Evolutionary conservation across 2,113 vertebrate genomes (phyloP), one percentile per base, ranked within the genome.

Genomic region (Diadophis punctatus): DNA sequence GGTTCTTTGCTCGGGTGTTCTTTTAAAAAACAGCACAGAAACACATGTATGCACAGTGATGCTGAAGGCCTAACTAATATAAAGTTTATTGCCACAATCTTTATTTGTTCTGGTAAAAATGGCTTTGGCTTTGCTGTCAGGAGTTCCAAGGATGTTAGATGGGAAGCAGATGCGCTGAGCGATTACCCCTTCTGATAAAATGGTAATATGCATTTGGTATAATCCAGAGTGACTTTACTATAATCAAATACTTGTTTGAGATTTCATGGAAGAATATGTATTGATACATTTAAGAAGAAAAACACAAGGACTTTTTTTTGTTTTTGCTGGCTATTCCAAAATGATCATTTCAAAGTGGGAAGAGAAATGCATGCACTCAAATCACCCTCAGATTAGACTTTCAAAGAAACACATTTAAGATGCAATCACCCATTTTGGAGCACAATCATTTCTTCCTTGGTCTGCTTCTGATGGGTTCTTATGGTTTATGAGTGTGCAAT

Each of bases 221-320:
- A 90, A 96, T 95, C 89, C 94, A 85, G 95, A 95, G 89, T 95
- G 96, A 93, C 95, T 97, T 88, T 43, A 53, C 39, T 46, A 27
- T 88, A 88, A 58, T 58, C 30, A 55, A 58, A 56, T 43, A 88
- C 18, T 0, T 86, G 93, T 93, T 68, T 8, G 16, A 92, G 97
- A 58, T 94, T 91, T 95, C 95, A 93, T 95, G 96, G 93, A 94
- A 53, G n/a, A 94, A 94, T 93, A 9, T 0, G 4, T 51, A 74
- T 90, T 95, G 94, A 94, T 95, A 92, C 0, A 0, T 0, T 88
- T 95, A 51, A 90, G n/a, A 90, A 48, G 88, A 63, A 90, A 22
- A 25, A 30, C 16, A 39, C 2, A 1, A 39, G n/a, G 1, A 3
- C 68, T 63, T 60, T 89, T 43, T 94, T 60, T 23, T n/a, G n/a